Evolutionary conservation across 2,797 vertebrate species (phyloP).

Genomic region (Hephaestus fuliginosus): DNA sequence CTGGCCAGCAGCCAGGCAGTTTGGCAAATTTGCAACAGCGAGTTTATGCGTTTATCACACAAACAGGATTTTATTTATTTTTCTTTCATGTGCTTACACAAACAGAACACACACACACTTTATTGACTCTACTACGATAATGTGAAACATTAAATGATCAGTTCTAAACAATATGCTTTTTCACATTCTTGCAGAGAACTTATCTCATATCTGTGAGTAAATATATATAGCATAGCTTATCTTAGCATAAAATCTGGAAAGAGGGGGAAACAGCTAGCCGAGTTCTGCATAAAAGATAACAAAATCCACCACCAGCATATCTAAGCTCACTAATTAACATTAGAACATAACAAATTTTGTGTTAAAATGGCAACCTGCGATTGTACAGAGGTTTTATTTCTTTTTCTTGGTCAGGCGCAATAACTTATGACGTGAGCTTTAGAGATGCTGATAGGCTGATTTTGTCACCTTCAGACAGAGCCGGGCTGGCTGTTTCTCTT

Average conservation of each 20-base stretch:
- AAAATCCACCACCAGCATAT: background rate
- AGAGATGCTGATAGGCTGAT: background rate
- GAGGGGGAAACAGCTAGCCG: background rate
- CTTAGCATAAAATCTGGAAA: background rate
- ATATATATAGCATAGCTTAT: background rate
- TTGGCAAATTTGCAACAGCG: background rate
- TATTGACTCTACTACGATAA: background rate
- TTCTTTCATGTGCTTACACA: background rate
- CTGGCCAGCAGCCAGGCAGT: constrained; percentile 35
- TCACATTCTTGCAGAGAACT: background rate
- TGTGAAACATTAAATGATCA: background rate
- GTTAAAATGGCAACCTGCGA: background rate
- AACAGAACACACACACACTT: constrained; percentile 1
- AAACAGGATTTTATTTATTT: constrained; percentile 10
- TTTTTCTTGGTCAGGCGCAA: background rate
- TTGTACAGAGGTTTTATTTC: background rate
- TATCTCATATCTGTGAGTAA: background rate
- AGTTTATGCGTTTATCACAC: background rate
- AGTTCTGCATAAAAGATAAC: background rate
- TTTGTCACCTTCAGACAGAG: constrained; percentile 4
- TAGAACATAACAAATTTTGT: background rate
- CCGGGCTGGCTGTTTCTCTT: background rate
- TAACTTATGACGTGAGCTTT: background rate
- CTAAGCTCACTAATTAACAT: background rate
- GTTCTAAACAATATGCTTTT: background rate